Base-by-base conservation (phyloP, 2,797 vertebrate species). In the Hoplostethus mediterraneus region DNA sequence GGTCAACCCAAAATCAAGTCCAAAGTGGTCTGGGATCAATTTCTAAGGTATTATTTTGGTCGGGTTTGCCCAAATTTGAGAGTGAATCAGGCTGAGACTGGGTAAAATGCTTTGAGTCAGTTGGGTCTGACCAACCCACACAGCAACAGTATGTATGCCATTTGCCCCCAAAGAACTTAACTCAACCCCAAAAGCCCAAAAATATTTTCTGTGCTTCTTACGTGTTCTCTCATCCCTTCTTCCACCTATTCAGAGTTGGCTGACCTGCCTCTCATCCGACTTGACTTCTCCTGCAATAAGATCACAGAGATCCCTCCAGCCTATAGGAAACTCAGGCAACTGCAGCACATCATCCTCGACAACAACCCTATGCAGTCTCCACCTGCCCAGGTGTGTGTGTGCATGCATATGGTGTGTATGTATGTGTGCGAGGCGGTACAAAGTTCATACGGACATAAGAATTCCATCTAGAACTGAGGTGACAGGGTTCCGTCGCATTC, bases 281-380 rank as follows among this genome's bases (percentile, higher is more conserved):
- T 99, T 80, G 98, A 99, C 91, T 99, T 99, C 89, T 99, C 98
- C 71, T 99, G 98, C 95, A 99, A 99, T 94, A 98, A 98, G 94
- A 96, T 99, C 86, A 97, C 97, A 36, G 97, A 99, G 94, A 99
- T 99, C 86, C 98, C 98, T 65, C 77, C 95, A 81, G 95, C 94
- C 87, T 99, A 97, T 87, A 96, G 97, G 82, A 99, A 98, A 80
- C 94, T 99, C 71, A 93, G 95, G 87, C 96, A 98, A 66, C 95
- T 99, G 89, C 97, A 99, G 95, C 94, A 97, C 83, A 97, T 99
- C 73, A 85, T 97, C 89, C 92, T 99, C 71, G 98, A 99, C 92
- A 99, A 98, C 88, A 99, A 99, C 91, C 98, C 98, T 80, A 96
- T 99, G 96, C 98, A 99, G 94, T 96, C 97, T 60, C 98, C 98